Evolutionary conservation across 1,140 invertebrate species (phyloP).

Genomic region (Pectinophora gossypiella): DNA sequence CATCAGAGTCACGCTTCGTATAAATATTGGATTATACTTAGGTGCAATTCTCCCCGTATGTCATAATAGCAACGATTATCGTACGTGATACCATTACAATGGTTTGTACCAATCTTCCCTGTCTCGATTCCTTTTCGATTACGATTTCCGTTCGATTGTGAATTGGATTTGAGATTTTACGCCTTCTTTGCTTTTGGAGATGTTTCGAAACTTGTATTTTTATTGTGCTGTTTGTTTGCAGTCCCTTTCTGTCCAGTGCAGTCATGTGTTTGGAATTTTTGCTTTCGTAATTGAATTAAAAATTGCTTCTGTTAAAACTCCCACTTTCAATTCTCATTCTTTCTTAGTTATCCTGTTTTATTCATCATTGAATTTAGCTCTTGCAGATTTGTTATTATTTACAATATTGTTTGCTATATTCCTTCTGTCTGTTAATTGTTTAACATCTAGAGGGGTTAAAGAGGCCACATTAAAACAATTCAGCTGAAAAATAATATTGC

Average conservation of each 20-base stretch:
- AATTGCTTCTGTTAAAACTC: background rate
- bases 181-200: constrained; percentile 49
- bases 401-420: no score
- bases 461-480: no score
- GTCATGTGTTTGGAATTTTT: no score
- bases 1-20: constrained; percentile 53
- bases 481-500: no score
- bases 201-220: constrained; percentile 32
- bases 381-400: no score
- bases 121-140: constrained; percentile 65
- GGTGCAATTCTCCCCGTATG: constrained; percentile 70
- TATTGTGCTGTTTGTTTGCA: constrained; percentile 44
- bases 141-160: constrained; percentile 31
- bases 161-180: constrained; percentile 55
- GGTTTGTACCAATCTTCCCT: constrained; percentile 45
- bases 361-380: no score
- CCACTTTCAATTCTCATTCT: background rate
- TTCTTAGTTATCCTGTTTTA: no score
- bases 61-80: constrained; percentile 72
- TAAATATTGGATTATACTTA: constrained; percentile 74
- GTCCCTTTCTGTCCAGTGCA: background rate
- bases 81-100: constrained; percentile 73
- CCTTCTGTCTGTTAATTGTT: no score
- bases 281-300: background rate
- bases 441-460: no score